Evolutionary conservation across 2,113 vertebrate species (phyloP), one percentile per base, ranked within the genome.

Genomic region (Riparia riparia): DNA sequence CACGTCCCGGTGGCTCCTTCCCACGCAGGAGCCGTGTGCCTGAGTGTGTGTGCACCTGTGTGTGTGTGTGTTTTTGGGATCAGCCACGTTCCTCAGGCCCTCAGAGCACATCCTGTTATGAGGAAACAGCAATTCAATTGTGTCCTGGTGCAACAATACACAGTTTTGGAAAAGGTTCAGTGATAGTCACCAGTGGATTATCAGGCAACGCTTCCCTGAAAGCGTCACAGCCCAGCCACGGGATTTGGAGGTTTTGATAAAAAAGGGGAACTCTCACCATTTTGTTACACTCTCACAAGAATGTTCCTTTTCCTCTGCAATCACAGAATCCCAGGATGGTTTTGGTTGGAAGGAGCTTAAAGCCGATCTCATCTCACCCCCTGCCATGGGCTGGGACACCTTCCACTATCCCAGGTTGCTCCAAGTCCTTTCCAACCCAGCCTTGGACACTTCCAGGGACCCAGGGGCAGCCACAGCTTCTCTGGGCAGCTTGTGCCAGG

Each of bases 1-100:
- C 18, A 22, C 7, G 7, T 32, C 17, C 58, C 34, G 7, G 24
- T 26, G 39, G 21, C 71, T 69, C 65, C 78, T 74, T 63, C 47
- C 69, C 72, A 57, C 0, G 2, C 31, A 53, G 74, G 45, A 34
- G 29, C 4, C 24, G 0, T 22, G 5, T 42, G 4, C 25, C 3
- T 25, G 72, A 24, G 54, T 1, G 1, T 17, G 37, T 17, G 29
- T 1, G 3, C 34, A 19, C 0, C 34, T 1, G 1, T 3, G 4
- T 32, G 17, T 1, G 0, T 32, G 61, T 66, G 47, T 2, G 11
- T 24, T 53, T 63, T 73, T 68, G 74, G 61, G 29, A 6, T 6
- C 70, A 17, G 72, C 1, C 51, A 9, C 14, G 13, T 44, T 66
- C 68, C 68, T 64, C 37, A 64, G 70, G 34, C 53, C 6, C 78